Evolutionary conservation across 1,140 invertebrate species (phyloP), one percentile per base, ranked within the genome.

Genomic region (Drosophila elegans): DNA sequence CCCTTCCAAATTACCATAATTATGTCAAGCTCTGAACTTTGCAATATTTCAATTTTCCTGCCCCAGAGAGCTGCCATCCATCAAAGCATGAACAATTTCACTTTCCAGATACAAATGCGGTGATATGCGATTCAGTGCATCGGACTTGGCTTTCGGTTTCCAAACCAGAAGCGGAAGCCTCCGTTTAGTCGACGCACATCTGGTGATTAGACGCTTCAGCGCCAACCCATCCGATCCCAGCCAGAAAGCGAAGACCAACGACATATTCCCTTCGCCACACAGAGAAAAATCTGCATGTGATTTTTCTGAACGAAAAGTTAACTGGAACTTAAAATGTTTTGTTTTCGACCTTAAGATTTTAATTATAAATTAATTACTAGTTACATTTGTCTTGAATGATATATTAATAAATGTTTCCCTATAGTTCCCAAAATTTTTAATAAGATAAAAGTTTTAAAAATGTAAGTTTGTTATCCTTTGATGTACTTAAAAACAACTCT

Each of bases 121-220:
- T 38, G 63, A 77, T 77, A 77, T 69, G 51, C 56, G 55, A 61
- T 56, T 69, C 45, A 41, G 63, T 77, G 63, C 74, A 75, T 57
- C 54, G 73, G 53, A 21, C 34, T 41, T 27, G 62, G 59, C 79
- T 79, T 84, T 84, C 69, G 45, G 76, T 84, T 76, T 83, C 61
- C 36, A 80, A 80, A 85, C 63, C 63, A 84, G 72, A 80, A 52
- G 74, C 81, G 77, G 77, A 85, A 80, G 76, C 46, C 56, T 25
- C 9, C 61, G 64, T 52, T 76, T 84, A 83, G 74, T 45, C 57
- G 48, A 55, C 64, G 32, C 51, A 69, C 36, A 71, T 72, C 44
- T 72, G 52, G 44, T 68, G 68, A 72, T 72, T 72, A 72, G 68
- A 72, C 68, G 68, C 68, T 72, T 71, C 68, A 72, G 68, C 68